phyloP scores from a whole-genome alignment of 2,797 vertebrate species.

The Heliangelus exortis region DNA sequence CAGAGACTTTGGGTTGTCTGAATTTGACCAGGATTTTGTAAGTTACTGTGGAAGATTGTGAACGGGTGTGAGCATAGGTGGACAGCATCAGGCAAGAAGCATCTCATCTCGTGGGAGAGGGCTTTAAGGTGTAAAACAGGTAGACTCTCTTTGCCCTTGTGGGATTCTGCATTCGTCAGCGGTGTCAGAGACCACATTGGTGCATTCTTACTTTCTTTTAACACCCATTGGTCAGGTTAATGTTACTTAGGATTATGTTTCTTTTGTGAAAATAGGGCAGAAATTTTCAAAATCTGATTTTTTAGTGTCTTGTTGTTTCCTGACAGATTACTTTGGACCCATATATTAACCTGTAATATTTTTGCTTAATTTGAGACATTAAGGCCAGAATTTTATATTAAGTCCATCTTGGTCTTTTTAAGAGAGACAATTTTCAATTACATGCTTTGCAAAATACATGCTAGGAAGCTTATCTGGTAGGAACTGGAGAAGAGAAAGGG shows the following conservation, averaged over 20 bases:
- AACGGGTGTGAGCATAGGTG: background rate
- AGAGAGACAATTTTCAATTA: background rate
- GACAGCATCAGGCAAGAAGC: background rate
- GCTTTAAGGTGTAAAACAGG: background rate
- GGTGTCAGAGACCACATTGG: background rate
- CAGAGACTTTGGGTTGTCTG: background rate
- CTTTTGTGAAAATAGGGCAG: background rate
- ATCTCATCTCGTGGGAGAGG: background rate
- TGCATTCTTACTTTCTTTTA: background rate
- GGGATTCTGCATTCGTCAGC: background rate
- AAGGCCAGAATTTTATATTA: background rate
- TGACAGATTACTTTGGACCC: background rate
- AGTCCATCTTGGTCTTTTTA: background rate
- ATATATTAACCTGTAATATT: background rate
- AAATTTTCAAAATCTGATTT: background rate
- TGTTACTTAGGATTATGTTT: background rate
- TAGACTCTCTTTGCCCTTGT: background rate
- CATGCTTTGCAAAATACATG: background rate
- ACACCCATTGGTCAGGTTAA: background rate
- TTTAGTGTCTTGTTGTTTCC: background rate
- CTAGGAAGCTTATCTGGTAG: background rate
- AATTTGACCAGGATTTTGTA: background rate
- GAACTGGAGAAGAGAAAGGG: background rate
- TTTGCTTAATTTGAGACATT: background rate
- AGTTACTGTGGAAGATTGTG: background rate